These are phyloP conservation scores for Tympanoctomys barrerae DNA, from an alignment of 2,797 vertebrate genomes.

Conservation along the genomic window DNA sequence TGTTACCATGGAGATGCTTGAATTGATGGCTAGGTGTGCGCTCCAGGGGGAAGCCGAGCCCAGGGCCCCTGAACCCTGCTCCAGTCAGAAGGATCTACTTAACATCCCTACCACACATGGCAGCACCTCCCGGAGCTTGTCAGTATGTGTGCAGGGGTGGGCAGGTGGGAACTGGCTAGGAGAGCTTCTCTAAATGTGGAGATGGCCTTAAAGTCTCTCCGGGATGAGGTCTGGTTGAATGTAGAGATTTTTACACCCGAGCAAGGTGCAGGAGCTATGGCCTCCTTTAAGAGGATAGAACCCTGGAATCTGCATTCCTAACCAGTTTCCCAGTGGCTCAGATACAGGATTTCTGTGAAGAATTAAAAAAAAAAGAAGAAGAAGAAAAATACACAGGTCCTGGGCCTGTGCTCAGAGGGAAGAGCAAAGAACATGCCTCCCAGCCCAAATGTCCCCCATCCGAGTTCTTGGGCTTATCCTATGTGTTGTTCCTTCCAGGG, in stretches of 20 bases:
- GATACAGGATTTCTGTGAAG: neutral
- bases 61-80: neutral
- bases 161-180: neutral
- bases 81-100: neutral
- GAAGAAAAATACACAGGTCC: neutral
- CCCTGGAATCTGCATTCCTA: neutral
- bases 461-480: neutral
- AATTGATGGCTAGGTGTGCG: neutral
- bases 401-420: neutral
- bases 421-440: neutral
- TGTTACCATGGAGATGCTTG: slow-evolving; percentile 37
- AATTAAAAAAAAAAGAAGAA: neutral
- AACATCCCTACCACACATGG: neutral
- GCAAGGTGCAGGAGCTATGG: too few relatives aligned
- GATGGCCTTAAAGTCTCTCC: neutral
- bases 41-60: neutral
- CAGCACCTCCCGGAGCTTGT: too few relatives aligned
- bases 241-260: neutral
- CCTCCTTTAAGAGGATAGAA: neutral
- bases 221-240: neutral
- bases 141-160: neutral
- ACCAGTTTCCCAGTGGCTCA: neutral
- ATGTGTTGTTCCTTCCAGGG: neutral
- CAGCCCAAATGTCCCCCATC: neutral
- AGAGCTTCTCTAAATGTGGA: neutral